A percentile compares a stretch with the other conserved stretches of the same genome.
These are phyloP conservation scores for Aporophyla nigra DNA, from an alignment of 2,888 invertebrate species.

Conservation along the genomic window DNA sequence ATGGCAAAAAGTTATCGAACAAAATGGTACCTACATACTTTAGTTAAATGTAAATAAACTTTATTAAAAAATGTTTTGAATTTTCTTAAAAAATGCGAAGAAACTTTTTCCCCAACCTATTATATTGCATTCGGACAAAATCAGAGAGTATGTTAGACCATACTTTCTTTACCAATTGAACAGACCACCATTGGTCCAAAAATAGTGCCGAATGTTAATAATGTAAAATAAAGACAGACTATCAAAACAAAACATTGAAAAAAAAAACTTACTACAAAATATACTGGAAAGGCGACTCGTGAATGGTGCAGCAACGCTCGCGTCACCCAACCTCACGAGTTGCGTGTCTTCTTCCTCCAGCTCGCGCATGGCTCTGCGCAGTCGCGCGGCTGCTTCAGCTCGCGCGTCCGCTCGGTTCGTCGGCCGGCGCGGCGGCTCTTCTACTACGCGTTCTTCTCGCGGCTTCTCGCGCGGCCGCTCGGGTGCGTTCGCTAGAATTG, in stretches of 20 bases:
- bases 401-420: conserved; percentile 79
- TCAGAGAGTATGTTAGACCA: too few relatives aligned
- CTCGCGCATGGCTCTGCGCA: conserved; percentile 95
- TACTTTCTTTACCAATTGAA: background rate
- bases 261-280: conserved; percentile 94
- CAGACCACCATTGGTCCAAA: background rate
- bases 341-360: conserved; percentile 97
- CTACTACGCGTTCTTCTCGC: conserved; percentile 91
- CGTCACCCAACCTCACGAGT: conserved; percentile 98
- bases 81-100: too few relatives aligned
- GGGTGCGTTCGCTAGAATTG: conserved; percentile 96
- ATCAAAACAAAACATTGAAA: too few relatives aligned
- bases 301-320: conserved; percentile 99
- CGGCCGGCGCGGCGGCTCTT: conserved; percentile 90
- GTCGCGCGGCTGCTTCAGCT: conserved; percentile 84
- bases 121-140: too few relatives aligned
- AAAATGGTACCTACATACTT: too few relatives aligned
- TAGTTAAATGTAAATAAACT: too few relatives aligned
- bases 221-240: background rate
- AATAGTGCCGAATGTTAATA: background rate
- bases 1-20: too few relatives aligned
- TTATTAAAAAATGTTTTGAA: too few relatives aligned
- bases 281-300: conserved; percentile 99
- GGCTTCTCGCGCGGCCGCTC: conserved; percentile 86
- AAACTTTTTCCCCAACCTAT: too few relatives aligned